A percentile compares a stretch with the other conserved stretches of the same genome.
Evolutionary conservation across 2,113 vertebrate species (phyloP).

Genomic region (Candoia aspera): DNA sequence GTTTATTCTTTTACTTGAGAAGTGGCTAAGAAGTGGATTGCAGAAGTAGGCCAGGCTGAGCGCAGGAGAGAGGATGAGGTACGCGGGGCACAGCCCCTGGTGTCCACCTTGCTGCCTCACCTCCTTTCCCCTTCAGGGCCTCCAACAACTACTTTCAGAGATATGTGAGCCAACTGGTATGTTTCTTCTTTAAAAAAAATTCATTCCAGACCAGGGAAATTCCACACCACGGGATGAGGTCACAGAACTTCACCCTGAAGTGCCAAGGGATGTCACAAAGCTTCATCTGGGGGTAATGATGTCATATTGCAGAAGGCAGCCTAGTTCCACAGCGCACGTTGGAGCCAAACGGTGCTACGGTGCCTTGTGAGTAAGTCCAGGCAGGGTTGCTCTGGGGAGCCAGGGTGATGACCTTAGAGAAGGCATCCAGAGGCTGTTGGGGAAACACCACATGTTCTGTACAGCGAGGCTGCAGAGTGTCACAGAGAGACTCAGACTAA

Average conservation of each 20-base stretch:
- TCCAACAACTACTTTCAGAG: background rate
- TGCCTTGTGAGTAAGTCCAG: background rate
- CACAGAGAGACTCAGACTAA: too few relatives aligned
- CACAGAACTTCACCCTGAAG: background rate
- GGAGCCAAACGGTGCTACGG: background rate
- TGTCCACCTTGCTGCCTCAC: background rate
- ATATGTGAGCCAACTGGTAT: background rate
- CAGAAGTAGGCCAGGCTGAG: too few relatives aligned
- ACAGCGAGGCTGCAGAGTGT: too few relatives aligned
- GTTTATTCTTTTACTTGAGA: too few relatives aligned
- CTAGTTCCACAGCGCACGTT: background rate
- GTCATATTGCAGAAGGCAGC: background rate
- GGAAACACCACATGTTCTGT: background rate
- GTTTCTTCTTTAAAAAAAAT: background rate
- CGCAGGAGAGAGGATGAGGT: too few relatives aligned
- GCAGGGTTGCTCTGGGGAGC: background rate
- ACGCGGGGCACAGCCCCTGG: background rate
- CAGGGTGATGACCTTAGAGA: background rate
- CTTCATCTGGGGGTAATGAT: background rate
- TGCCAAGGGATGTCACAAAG: background rate
- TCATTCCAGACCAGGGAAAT: background rate
- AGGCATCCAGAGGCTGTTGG: background rate
- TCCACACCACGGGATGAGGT: background rate
- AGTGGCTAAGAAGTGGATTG: too few relatives aligned
- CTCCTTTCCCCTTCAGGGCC: background rate